Base-by-base conservation (phyloP, 2,113 vertebrate genomes). In the Channa maculata region DNA sequence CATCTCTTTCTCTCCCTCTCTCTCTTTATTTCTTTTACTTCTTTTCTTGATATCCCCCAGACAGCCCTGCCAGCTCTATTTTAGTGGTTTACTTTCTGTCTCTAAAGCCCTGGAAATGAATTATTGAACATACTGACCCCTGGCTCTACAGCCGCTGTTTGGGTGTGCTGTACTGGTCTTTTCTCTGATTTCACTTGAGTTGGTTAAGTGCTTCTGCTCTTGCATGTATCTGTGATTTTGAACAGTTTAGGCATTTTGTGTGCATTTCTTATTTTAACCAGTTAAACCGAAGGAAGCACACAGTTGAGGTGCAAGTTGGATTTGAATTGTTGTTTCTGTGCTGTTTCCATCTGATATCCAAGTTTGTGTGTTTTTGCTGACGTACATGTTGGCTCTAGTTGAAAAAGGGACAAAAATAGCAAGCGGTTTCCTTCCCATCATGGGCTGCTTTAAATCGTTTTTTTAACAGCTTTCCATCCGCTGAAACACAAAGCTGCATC, bases 71-170 rank as follows among this genome's bases (percentile, higher is more conserved):
- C 61, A 41, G 75, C 38, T 79, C 73, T 78, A 65, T 85, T 87
- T 82, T 66, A 78, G 76, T 43, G 55, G 49, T 88, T 74, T 84
- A 59, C 63, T 72, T 70, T 69, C 45, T 58, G 62, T 63, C 77
- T 80, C 78, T 57, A 3, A 58, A 81, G 51, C 58, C 48, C 54
- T 39, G 43, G 15, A 60, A 50, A 68, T 92, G 77, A 92, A 87
- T 88, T 86, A 91, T 88, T 88, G 80, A 91, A 14, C 66, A 80
- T 52, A 43, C 71, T 84, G 88, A 90, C 91, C 88, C 60, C 63
- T 49, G 58, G 63, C 52, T 73, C 52, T 64, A 61, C 71, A 61
- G 64, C 46, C 59, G 61, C 69, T 72, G 48, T 73, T 75, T 60
- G 58, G 48, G 55, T 73, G 57, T 49, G 33, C 15, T 71, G 24